Evolutionary conservation across 2,113 vertebrate species (phyloP), one percentile per base, ranked within the genome.

Genomic region (Pollachius pollachius): DNA sequence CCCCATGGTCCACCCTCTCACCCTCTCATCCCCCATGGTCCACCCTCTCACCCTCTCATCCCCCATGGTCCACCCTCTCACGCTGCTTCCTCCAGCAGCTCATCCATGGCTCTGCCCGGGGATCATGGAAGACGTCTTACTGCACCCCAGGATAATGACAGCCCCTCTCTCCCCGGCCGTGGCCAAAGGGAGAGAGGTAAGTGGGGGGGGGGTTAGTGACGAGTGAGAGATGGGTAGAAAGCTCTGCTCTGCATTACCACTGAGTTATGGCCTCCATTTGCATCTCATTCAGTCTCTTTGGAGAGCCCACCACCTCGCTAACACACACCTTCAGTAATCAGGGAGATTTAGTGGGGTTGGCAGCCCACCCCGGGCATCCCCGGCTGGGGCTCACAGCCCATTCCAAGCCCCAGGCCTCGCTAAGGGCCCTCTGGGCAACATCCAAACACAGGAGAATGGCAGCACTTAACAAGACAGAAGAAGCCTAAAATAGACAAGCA

Each of bases 181-280:
- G 79, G 85, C 88, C 91, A 91, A 92, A 90, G 41, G 89, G 86
- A 88, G 88, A 89, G 80, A 56, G 78, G 88, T 90, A 87, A 88
- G 83, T 71, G 66, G 21, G 4, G 15, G 5, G 17, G 82, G 78
- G 81, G 82, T 83, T 80, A 85, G 76, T 66, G 80, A 74, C 18
- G 73, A 89, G 84, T 34, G 80, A 86, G 85, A 81, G 72, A 84
- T 79, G 83, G 81, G 80, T 80, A 88, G 89, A 83, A 84, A 88
- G 86, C 78, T 89, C 86, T 85, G 93, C 92, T 94, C 94, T 92
- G 93, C 94, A 96, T 96, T 96, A 95, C 92, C 84, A 93, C 90
- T 95, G 95, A 98, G 95, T 97, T 96, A 97, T 95, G 92, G 81
- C 90, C 67, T 63, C 90, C 88, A 97, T 97, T 97, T 96, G 96